These are phyloP conservation scores for Leuctra nigra DNA, from an alignment of 2,888 invertebrate genomes.

Conservation along the genomic window DNA sequence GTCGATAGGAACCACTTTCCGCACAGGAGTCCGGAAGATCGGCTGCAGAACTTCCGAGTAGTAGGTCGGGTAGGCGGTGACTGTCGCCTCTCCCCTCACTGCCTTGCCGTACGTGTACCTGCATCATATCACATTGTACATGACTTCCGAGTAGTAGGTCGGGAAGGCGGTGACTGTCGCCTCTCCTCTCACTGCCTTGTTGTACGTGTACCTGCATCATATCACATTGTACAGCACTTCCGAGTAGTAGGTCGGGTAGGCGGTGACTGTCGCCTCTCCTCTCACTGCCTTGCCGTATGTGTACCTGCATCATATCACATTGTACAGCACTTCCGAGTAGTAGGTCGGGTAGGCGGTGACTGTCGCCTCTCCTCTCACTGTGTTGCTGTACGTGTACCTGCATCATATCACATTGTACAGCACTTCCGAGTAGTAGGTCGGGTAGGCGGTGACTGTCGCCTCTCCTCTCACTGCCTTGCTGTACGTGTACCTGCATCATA, in stretches of 20 bases:
- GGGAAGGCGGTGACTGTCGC: conserved; percentile 79
- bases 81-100: conserved; percentile 76
- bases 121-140: conserved; percentile 12
- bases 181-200: conserved; percentile 79
- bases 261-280: conserved; percentile 78
- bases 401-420: conserved; percentile 47
- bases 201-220: conserved; percentile 66
- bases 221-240: conserved; percentile 57
- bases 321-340: conserved; percentile 66
- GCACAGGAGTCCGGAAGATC: conserved; percentile 55
- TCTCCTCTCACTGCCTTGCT: conserved; percentile 83
- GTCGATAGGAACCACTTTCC: conserved; percentile 54
- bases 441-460: conserved; percentile 75
- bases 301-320: conserved; percentile 51
- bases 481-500: conserved; percentile 63
- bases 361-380: conserved; percentile 79
- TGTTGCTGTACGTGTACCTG: conserved; percentile 79
- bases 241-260: conserved; percentile 76
- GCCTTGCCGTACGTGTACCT: conserved; percentile 83
- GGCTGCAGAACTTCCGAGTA: conserved; percentile 74
- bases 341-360: conserved; percentile 78
- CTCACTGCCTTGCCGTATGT: conserved; percentile 80
- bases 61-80: conserved; percentile 77
- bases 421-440: conserved; percentile 70
- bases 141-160: conserved; percentile 57